Percentiles rank a stretch among this genome's conserved stretches.
phyloP scores from a whole-genome alignment of 2,797 vertebrate species.

The Mus minutoides region DNA sequence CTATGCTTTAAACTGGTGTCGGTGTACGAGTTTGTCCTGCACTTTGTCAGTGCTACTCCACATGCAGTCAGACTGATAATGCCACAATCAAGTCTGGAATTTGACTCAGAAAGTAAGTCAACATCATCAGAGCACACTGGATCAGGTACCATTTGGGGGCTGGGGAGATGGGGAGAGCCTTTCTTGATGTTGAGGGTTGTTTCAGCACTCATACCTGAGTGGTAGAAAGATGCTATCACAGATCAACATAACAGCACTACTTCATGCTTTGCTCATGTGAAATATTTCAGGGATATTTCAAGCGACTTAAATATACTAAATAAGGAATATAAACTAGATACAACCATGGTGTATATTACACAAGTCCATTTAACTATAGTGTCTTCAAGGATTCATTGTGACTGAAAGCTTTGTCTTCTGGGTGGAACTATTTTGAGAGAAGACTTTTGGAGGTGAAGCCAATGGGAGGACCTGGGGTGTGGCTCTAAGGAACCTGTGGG shows the following conservation, averaged over 20 bases:
- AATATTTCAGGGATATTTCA: not conserved
- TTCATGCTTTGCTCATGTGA: not conserved
- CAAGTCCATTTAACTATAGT: not conserved
- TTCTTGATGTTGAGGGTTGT: not conserved
- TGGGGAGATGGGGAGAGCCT: not conserved
- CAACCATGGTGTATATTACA: not conserved
- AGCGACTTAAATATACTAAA: not conserved
- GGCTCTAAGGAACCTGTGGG: not conserved
- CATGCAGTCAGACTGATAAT: not conserved
- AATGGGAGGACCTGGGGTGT: not conserved
- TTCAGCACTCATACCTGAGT: not conserved
- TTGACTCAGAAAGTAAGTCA: not conserved
- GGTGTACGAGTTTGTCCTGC: not conserved
- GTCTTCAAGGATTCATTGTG: not conserved
- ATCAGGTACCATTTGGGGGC: not conserved
- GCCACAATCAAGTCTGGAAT: not conserved
- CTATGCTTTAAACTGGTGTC: not conserved
- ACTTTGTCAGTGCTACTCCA: not conserved
- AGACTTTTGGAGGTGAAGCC: not conserved
- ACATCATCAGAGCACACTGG: not conserved
- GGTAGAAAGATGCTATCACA: not conserved
- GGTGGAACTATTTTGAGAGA: not conserved
- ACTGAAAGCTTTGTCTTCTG: not conserved
- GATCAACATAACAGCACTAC: not conserved
- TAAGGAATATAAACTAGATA: not conserved